Conservation (phyloP, 2,113 vertebrate species). For the Eptatretus burgeri region DNA sequence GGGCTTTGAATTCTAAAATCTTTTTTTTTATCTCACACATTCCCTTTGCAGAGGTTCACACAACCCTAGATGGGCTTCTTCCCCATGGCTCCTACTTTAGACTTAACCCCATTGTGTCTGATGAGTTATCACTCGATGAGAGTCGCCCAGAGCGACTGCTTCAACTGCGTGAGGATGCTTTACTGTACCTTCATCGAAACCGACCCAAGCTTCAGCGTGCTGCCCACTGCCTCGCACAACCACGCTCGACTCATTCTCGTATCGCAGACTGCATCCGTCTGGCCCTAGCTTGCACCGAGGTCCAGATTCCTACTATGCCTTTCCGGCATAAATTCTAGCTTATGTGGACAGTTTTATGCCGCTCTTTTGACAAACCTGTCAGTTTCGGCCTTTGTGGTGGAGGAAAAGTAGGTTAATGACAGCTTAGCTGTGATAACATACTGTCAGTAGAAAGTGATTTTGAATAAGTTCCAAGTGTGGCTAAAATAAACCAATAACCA, state of each 20-base stretch:
- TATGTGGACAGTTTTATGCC: too few species aligned
- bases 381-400: too few species aligned
- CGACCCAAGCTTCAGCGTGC: conserved; percentile 17
- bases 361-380: too few species aligned
- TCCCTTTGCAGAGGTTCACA: conserved; percentile 17
- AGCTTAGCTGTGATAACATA: too few species aligned
- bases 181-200: conserved; percentile 22
- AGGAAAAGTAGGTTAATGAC: too few species aligned
- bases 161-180: conserved; percentile 18
- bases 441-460: too few species aligned
- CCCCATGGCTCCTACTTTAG: conserved; percentile 23
- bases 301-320: too few species aligned
- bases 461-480: too few species aligned
- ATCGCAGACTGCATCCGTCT: too few species aligned
- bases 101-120: conserved; percentile 26
- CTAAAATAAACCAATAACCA: too few species aligned
- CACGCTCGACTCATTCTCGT: not conserved
- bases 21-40: conserved; percentile 1
- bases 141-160: conserved; percentile 16
- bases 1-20: not conserved
- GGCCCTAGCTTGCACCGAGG: too few species aligned
- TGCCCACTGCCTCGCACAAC: conserved; percentile 15
- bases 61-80: conserved; percentile 22
- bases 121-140: conserved; percentile 22
- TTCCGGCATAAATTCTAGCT: too few species aligned